A percentile compares a stretch with the other conserved stretches of the same genome.
Evolutionary conservation across 2,113 vertebrate species (phyloP).

Genomic region (Syngnathoides biaculeatus): DNA sequence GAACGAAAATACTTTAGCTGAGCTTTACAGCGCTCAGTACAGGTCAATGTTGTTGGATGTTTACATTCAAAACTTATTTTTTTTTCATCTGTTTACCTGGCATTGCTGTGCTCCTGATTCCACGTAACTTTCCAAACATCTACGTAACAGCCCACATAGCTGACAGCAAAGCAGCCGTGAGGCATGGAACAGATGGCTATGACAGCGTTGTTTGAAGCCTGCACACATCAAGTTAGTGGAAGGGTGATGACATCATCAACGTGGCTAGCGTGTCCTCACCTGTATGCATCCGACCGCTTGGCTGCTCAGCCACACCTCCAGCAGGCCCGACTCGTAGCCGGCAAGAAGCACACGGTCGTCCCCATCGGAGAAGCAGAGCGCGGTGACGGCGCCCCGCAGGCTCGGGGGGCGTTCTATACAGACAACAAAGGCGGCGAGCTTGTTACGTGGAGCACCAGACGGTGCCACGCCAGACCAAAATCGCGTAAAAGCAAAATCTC

Average conservation of each 20-base stretch:
- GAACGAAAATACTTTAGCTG: no score
- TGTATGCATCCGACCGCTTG: constrained; percentile 49
- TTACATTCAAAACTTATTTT: background rate
- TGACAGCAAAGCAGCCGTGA: constrained; percentile 54
- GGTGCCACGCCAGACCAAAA: no score
- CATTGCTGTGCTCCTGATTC: constrained; percentile 32
- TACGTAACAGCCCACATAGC: constrained; percentile 36
- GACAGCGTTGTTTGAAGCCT: constrained; percentile 50
- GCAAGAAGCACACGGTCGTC: constrained; percentile 63
- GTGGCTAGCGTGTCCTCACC: constrained; percentile 41
- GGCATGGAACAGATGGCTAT: constrained; percentile 56
- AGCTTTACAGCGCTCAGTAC: no score
- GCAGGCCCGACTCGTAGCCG: constrained; percentile 71
- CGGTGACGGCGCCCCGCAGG: constrained; percentile 53
- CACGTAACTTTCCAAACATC: constrained; percentile 62
- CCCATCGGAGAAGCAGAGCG: constrained; percentile 72
- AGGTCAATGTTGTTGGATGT: no score
- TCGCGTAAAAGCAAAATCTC: no score
- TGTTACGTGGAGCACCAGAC: background rate
- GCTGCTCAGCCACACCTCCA: constrained; percentile 74
- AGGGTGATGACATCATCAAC: background rate
- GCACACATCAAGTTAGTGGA: background rate
- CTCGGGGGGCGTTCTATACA: constrained; percentile 38
- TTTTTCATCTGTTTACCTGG: constrained; percentile 35
- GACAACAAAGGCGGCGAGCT: background rate